Conservation (phyloP, 2,113 vertebrate genomes). For the Aptenodytes patagonicus region DNA sequence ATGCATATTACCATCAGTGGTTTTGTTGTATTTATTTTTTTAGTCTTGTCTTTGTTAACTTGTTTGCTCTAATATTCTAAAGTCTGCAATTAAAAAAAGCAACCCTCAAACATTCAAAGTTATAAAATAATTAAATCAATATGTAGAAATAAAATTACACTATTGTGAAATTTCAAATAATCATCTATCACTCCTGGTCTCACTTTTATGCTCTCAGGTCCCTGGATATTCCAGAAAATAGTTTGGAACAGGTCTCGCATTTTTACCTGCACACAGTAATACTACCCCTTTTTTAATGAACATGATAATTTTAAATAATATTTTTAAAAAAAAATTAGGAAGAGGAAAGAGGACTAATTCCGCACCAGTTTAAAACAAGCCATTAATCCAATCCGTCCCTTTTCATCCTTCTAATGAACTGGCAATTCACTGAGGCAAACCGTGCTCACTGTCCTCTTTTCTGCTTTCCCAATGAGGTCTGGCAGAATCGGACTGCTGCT, state of each 20-base stretch:
- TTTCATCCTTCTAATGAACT: background rate
- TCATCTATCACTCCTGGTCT: background rate
- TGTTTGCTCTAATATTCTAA: background rate
- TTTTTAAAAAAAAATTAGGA: background rate
- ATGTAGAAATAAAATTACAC: background rate
- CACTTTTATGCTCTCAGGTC: background rate
- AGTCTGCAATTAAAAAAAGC: background rate
- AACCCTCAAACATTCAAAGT: background rate
- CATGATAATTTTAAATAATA: background rate
- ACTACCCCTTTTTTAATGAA: background rate
- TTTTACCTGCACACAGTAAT: background rate
- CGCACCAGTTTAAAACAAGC: background rate
- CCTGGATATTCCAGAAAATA: background rate
- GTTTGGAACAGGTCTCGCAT: background rate
- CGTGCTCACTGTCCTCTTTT: background rate
- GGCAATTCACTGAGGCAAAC: background rate
- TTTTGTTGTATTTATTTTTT: background rate
- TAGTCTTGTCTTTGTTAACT: background rate
- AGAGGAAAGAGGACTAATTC: background rate
- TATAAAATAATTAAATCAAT: background rate
- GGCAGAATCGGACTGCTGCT: background rate
- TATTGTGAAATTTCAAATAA: background rate
- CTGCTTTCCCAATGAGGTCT: background rate
- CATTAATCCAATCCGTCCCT: background rate
- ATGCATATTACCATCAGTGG: background rate